Percentiles rank a stretch among this genome's conserved stretches.
Conservation (phyloP, 2,797 vertebrate genomes). For the Dallia pectoralis region DNA sequence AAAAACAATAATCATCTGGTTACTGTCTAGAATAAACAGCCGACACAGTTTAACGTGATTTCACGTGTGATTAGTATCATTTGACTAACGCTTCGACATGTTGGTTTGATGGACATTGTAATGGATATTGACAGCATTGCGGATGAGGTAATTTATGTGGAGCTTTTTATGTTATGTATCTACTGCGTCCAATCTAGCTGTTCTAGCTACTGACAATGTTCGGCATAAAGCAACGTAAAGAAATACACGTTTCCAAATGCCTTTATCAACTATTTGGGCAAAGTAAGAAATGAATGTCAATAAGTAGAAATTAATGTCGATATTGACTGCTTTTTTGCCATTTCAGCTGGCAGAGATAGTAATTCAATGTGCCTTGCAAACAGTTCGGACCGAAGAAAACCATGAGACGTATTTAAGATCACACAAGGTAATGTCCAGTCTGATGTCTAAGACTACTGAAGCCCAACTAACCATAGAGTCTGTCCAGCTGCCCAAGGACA, state of each 20-base stretch:
- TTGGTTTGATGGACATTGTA: neutral
- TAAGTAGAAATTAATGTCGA: no score
- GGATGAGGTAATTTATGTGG: neutral
- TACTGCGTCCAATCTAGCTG: neutral
- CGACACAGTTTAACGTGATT: neutral
- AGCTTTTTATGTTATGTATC: neutral
- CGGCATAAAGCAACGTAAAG: no score
- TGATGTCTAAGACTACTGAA: neutral
- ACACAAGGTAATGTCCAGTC: neutral
- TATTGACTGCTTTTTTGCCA: neutral
- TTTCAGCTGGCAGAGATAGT: neutral
- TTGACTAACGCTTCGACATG: neutral
- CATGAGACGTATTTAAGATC: neutral
- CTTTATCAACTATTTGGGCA: neutral
- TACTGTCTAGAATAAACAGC: neutral
- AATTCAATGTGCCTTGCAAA: neutral
- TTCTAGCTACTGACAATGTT: neutral
- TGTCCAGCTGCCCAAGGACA: neutral
- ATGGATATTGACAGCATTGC: neutral
- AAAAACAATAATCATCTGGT: neutral
- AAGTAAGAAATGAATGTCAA: no score
- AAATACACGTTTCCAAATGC: no score
- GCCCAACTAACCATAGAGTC: neutral
- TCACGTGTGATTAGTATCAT: neutral
- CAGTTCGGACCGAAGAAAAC: neutral